Evolutionary conservation across 2,113 vertebrate species (phyloP), one percentile per base, ranked within the genome.

Genomic region (Poeciliopsis retropinna): DNA sequence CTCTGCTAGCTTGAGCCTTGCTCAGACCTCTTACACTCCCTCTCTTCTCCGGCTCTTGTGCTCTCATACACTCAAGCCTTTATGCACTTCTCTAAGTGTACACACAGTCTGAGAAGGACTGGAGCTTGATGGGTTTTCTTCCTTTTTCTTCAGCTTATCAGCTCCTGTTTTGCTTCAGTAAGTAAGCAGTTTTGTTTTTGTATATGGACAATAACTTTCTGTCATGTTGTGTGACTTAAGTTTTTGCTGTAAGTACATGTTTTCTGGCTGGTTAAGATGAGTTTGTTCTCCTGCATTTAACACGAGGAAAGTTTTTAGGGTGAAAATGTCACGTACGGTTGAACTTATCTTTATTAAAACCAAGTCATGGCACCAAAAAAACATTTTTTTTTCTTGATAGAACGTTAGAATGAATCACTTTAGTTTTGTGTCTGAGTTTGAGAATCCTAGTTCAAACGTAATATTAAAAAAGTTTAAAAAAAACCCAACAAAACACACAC

Each of bases 161-260:
- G 39, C 85, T 47, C 57, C 32, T 77, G 83, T 73, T 70, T 32
- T 69, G 54, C 66, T 64, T 66, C 79, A 76, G 92, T 93, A 91
- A 92, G 92, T 93, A 85, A 80, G 82, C 72, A 61, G 64, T 85
- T 82, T 80, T 47, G n/a, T 84, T 25, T 78, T 61, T 44, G 25
- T 14, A 30, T 64, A 77, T 37, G 1, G 31, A 41, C 64, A 47
- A 67, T 29, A 62, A 44, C 51, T 57, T 87, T 86, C 76, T 77
- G 77, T 80, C 76, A 28, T 27, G 73, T 64, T 63, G 65, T 32
- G 41, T 27, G 22, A 32, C 39, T 19, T 25, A 66, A 73, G 60
- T 54, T 74, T 62, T 29, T 10, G 25, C 29, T 29, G 28, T 73
- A 64, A 15, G 57, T 64, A n/a, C 6, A 57, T n/a, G 25, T 57